A percentile compares a stretch with the other conserved stretches of the same genome.
phyloP scores from a whole-genome alignment of 2,888 invertebrate genomes.

The Byasa hedistus region DNA sequence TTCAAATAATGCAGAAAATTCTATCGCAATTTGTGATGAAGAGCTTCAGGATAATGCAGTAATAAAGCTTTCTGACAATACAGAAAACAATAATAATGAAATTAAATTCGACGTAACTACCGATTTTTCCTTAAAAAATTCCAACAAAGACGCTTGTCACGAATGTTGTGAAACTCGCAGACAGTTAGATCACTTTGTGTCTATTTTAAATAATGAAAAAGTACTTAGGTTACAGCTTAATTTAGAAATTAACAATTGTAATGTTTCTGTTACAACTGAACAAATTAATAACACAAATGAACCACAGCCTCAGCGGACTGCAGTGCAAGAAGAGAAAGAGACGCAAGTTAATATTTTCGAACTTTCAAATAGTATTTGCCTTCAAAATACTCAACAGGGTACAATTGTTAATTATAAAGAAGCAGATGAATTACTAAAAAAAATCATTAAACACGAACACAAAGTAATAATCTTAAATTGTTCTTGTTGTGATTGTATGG shows the following conservation, averaged over 20 bases:
- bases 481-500: slow-evolving; percentile 27
- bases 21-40: not conserved
- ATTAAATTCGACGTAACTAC: not conserved
- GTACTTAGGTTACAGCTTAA: slow-evolving; percentile 24
- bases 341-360: slow-evolving; percentile 25
- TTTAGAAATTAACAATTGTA: slow-evolving; percentile 27
- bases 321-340: slow-evolving; percentile 19
- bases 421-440: slow-evolving; percentile 26
- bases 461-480: slow-evolving; percentile 32
- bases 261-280: slow-evolving; percentile 11
- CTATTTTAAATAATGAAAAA: slow-evolving; percentile 24
- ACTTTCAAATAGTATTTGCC: slow-evolving; percentile 3
- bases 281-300: slow-evolving; percentile 6
- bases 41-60: not conserved
- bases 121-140: not conserved
- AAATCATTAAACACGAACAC: slow-evolving; percentile 10
- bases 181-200: slow-evolving; percentile 20
- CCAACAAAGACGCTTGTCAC: not conserved
- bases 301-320: not conserved
- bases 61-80: not conserved
- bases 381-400: not conserved
- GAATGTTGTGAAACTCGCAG: slow-evolving; percentile 9
- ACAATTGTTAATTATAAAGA: not conserved
- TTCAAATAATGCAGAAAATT: not conserved
- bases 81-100: not conserved